These are phyloP conservation scores for Armadillidium nasatum DNA, from an alignment of 1,140 invertebrate species.

Conservation along the genomic window DNA sequence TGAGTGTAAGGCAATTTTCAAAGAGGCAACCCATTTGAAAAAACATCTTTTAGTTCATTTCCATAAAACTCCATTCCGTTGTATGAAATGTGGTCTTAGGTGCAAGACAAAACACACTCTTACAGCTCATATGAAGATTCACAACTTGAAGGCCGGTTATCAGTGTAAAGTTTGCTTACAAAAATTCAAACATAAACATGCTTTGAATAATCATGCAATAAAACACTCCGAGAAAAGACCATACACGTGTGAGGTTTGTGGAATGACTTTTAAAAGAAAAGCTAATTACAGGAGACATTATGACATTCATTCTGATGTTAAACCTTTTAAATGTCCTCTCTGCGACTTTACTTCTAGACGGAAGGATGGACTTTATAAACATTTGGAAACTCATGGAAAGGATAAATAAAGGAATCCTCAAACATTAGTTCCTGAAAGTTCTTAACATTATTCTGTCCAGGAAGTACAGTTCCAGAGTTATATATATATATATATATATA, in stretches of 20 bases:
- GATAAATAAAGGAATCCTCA: not conserved
- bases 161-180: not conserved
- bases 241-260: not conserved
- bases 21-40: not conserved
- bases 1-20: not conserved
- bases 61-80: not conserved
- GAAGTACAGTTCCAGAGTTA: too few species aligned
- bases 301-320: slow-evolving; percentile 2
- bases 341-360: not conserved
- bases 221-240: not conserved
- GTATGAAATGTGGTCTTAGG: not conserved
- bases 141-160: not conserved
- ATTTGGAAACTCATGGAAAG: not conserved
- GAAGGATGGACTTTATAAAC: not conserved
- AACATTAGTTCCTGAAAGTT: too few species aligned
- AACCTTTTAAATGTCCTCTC: not conserved
- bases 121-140: not conserved
- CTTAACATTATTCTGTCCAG: too few species aligned
- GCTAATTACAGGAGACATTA: slow-evolving; percentile 4
- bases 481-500: too few species aligned
- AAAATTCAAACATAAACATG: not conserved
- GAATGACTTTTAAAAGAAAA: slow-evolving; percentile 1
- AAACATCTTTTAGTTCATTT: not conserved
- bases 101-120: not conserved
- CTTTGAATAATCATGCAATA: not conserved